Evolutionary conservation across 2,797 vertebrate genomes (phyloP), one percentile per base, ranked within the genome.

Genomic region (Poeciliopsis paucimaculata): DNA sequence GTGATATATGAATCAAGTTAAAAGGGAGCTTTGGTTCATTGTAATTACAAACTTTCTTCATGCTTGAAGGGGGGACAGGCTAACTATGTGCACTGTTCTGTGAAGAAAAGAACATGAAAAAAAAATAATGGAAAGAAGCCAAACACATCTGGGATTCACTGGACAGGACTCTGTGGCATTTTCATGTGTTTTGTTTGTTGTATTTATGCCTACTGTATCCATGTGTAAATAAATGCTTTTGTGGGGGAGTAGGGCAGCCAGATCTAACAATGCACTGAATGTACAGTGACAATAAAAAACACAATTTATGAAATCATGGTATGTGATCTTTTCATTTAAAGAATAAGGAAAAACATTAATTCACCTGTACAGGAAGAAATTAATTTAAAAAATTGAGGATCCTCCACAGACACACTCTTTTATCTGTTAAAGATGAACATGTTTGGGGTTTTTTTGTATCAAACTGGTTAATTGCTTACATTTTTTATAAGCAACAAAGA

Each of bases 211-310:
- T 82, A 89, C 79, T 91, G 91, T 93, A 91, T 73, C 83, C 90
- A 92, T 87, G 88, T 94, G 93, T 95, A 94, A 93, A 95, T 94
- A 94, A 88, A 85, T 89, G 91, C 90, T 89, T 91, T 87, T 55
- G 49, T 72, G 51, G 20, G 16, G n/a, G 53, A 46, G 64, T 34
- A 62, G 92, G 91, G 91, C 92, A 90, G 82, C 91, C 90, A 82
- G 87, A 91, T 91, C 90, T 91, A 92, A 92, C 86, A 86, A 87
- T 94, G 92, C 93, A 93, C 93, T 94, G 93, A 93, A 93, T 94
- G 91, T 95, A 94, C 94, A 94, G 92, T 93, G 91, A 92, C 88
- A 94, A 94, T 94, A 94, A 95, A 94, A 94, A 43, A 45, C 88
- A 91, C 92, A 91, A 85, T 95, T 95, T 94, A 94, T 93, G 91